phyloP scores from a whole-genome alignment of 2,113 vertebrate genomes.

The pig (Sus scrofa) region DNA sequence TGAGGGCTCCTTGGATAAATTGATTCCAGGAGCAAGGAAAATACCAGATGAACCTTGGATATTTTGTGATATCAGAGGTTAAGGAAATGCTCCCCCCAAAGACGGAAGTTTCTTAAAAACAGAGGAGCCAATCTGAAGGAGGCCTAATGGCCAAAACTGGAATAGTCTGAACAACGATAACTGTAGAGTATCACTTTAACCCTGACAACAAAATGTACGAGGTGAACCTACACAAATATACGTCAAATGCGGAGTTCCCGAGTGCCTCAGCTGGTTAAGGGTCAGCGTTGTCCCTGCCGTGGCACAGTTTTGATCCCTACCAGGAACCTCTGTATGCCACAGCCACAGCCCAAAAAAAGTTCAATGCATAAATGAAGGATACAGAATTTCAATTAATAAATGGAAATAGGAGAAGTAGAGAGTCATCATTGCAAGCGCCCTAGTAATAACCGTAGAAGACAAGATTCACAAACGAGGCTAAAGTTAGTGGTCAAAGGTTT shows the following conservation, averaged over 20 bases:
- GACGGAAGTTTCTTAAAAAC: not conserved
- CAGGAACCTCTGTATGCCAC: no score
- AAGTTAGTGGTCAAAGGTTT: not conserved
- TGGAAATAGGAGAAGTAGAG: not conserved
- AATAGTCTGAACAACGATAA: not conserved
- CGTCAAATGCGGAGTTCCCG: no score
- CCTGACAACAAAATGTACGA: not conserved
- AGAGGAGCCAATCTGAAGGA: not conserved
- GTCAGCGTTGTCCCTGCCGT: no score
- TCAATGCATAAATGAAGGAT: not conserved
- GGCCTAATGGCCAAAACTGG: not conserved
- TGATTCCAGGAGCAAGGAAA: conserved; percentile 1
- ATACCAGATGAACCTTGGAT: not conserved
- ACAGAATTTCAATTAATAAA: not conserved
- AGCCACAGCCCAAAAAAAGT: not conserved
- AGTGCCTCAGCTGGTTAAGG: no score
- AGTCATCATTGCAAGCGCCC: not conserved
- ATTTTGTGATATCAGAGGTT: not conserved
- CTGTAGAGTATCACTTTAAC: not conserved
- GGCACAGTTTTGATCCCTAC: no score
- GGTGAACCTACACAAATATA: not conserved
- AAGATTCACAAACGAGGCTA: conserved; percentile 18
- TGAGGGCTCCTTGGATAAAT: not conserved
- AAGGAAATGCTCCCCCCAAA: not conserved
- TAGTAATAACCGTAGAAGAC: not conserved